Conservation (phyloP, 2,113 vertebrate genomes). For the Hirundichthys speculiger region DNA sequence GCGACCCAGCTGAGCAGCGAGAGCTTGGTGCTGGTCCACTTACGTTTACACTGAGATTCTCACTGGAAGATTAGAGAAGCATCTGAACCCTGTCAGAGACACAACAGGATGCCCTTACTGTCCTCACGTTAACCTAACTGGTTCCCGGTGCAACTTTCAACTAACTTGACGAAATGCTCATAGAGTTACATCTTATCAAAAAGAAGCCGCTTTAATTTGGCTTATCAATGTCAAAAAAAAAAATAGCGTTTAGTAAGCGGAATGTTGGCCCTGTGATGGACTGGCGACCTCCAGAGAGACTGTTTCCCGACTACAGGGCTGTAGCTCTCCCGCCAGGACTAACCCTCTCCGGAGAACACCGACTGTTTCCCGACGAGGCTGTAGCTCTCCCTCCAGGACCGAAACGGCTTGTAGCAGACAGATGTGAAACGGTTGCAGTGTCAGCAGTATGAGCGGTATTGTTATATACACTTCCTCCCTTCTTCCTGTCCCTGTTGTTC, state of each 20-base stretch:
- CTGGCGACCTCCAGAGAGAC: neutral
- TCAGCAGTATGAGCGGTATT: no score
- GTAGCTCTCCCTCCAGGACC: no score
- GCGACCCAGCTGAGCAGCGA: neutral
- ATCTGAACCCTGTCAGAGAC: neutral
- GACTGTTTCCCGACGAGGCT: no score
- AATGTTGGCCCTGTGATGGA: neutral
- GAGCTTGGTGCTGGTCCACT: conserved; percentile 7
- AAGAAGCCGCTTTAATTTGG: neutral
- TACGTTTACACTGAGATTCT: conserved; percentile 7
- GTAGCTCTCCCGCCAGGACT: no score
- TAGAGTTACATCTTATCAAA: conserved; percentile 4
- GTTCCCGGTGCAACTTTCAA: conserved; percentile 13
- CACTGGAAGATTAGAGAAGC: conserved; percentile 38
- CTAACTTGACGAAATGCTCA: neutral
- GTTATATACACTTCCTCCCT: neutral
- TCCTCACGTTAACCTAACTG: conserved; percentile 28
- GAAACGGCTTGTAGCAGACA: no score
- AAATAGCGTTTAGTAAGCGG: neutral
- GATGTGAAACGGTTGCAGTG: no score
- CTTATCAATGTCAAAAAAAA: neutral
- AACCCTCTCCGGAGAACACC: no score
- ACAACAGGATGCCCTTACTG: conserved; percentile 37
- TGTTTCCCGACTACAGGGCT: no score
- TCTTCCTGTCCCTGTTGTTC: neutral